Evolutionary conservation across 2,888 invertebrate genomes (phyloP), one percentile per base, ranked within the genome.

Genomic region (Drosophila ustulata): DNA sequence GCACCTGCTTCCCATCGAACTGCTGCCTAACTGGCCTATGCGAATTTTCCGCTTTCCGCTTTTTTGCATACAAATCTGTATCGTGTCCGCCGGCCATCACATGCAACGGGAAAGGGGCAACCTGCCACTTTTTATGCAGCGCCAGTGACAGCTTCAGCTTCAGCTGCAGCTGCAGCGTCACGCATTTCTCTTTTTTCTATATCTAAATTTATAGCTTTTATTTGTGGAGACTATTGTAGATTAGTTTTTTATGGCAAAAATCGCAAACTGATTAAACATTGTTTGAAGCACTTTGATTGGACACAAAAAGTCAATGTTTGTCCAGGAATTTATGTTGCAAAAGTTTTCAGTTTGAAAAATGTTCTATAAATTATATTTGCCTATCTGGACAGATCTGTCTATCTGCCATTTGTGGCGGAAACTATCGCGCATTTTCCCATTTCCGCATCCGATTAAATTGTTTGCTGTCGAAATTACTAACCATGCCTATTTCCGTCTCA

Each of bases 181-280:
- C 47, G 28, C 46, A 53, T 26, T n/a, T 3, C n/a, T 18, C 37
- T 39, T 26, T 37, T 23, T 66, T 41, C 47, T 51, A 23, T 28
- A 49, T 2, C 18, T 4, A 45, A 78, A 88, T 87, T 89, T 84
- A 89, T 84, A 58, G 82, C 69, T 75, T 78, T 75, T 84, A 75
- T 80, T 71, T 82, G 80, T 56, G 80, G 58, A 34, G 70, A 52
- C 75, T 56, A 72, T 67, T 64, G 65, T 64, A 69, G 85, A 84
- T 88, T 81, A 88, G 85, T 89, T 89, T 88, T 74, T 75, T 75
- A 79, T 70, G 32, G 65, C 56, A 32, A 63, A 68, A 72, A 70
- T 80, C 70, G 65, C 55, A 87, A 84, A 87, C 88, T 81, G 84
- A 89, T 89, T 84, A 84, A 83, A 82, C 71, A 69, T 46, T 32